phyloP scores from a whole-genome alignment of 2,888 invertebrate genomes.

The Athalia rosae region DNA sequence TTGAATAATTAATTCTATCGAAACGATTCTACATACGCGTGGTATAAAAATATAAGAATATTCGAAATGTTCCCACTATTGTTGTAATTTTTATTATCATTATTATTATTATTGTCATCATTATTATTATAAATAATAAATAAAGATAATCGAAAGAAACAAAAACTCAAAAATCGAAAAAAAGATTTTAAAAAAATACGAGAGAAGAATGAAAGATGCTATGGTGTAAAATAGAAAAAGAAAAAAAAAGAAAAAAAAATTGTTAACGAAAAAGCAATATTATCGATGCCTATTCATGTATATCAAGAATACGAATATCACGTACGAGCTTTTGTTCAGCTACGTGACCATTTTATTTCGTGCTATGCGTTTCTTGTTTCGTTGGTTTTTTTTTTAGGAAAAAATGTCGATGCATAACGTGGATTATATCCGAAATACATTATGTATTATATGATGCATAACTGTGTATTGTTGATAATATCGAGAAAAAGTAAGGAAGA shows the following conservation, averaged over 20 bases:
- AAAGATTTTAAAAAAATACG: constrained; percentile 17
- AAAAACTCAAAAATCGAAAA: neutral
- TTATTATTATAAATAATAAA: neutral
- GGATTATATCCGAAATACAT: no score
- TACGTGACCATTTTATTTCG: neutral
- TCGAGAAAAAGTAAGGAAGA: neutral
- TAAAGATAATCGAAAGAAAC: neutral
- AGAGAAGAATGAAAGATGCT: neutral
- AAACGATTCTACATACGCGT: neutral
- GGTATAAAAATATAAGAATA: neutral
- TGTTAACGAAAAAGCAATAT: constrained; percentile 70
- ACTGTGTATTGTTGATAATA: constrained; percentile 16
- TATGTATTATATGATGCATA: constrained; percentile 28
- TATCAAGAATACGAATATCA: constrained; percentile 1
- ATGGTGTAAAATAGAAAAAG: neutral
- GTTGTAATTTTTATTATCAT: constrained; percentile 1
- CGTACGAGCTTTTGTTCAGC: constrained; percentile 55
- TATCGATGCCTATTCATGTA: constrained; percentile 68
- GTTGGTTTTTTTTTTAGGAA: neutral
- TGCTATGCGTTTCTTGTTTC: neutral
- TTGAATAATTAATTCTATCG: neutral
- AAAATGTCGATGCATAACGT: no score
- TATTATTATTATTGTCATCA: constrained; percentile 6
- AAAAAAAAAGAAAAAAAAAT: constrained; percentile 1
- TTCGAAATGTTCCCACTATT: neutral